phyloP scores from a whole-genome alignment of 2,797 vertebrate species.

The Pipistrellus pygmaeus region DNA sequence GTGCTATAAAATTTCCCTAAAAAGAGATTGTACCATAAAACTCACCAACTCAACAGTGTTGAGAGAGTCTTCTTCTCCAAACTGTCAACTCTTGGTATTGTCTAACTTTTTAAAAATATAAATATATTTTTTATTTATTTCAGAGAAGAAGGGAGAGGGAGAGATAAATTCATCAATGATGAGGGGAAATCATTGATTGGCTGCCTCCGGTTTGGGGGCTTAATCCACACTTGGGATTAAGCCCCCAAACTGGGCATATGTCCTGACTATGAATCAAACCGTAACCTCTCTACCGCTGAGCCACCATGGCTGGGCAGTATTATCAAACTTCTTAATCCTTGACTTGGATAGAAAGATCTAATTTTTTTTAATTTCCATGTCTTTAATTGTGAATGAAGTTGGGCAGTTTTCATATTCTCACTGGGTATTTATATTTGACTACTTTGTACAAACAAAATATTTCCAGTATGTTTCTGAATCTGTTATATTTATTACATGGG shows the following conservation, averaged over 20 bases:
- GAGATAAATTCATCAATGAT: too few species aligned
- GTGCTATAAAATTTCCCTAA: not conserved
- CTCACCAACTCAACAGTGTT: not conserved
- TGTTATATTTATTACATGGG: not conserved
- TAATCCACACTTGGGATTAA: too few species aligned
- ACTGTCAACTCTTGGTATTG: not conserved
- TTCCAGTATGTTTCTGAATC: not conserved
- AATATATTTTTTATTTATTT: too few species aligned
- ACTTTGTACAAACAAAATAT: slow-evolving; percentile 24
- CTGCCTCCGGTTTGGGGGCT: too few species aligned
- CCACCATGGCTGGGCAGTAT: not conserved
- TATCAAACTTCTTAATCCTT: not conserved
- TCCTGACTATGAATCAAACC: too few species aligned
- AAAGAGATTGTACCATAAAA: not conserved
- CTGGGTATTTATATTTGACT: not conserved
- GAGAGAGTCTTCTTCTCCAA: not conserved
- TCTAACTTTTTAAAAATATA: not conserved
- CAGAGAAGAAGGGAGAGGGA: too few species aligned
- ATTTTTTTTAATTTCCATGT: slow-evolving; percentile 1
- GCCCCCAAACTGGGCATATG: too few species aligned
- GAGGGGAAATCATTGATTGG: too few species aligned
- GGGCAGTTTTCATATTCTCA: not conserved
- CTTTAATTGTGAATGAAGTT: slow-evolving; percentile 26
- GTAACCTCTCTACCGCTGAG: too few species aligned
- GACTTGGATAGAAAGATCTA: not conserved